Evolutionary conservation across 2,797 vertebrate species (phyloP).

Genomic region (Myotis vivesi): DNA sequence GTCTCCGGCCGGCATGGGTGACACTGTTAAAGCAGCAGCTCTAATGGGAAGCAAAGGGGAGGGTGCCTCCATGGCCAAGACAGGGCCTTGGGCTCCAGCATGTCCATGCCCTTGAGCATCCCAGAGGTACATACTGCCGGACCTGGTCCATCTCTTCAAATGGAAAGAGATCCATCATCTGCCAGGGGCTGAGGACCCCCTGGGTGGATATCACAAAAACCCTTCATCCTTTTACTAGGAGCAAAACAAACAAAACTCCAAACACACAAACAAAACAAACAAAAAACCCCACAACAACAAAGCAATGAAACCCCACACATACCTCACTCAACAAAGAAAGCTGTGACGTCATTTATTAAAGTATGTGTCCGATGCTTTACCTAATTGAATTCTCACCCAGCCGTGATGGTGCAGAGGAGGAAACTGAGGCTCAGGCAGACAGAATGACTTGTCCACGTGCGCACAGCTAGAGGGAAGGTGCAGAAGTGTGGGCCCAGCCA

Average conservation of each 20-base stretch:
- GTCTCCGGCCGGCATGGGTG: too few relatives aligned
- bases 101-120: neutral
- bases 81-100: neutral
- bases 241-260: neutral
- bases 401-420: neutral
- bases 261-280: neutral
- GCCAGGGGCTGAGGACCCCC: neutral
- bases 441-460: fast-evolving
- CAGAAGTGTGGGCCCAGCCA: neutral
- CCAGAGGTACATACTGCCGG: neutral
- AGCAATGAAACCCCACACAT: neutral
- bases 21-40: neutral
- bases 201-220: neutral
- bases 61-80: too few relatives aligned
- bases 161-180: neutral
- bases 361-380: neutral
- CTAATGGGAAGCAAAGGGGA: neutral
- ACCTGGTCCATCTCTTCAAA: neutral
- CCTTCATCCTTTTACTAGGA: neutral
- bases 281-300: neutral
- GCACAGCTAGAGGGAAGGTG: fast-evolving
- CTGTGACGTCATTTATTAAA: neutral
- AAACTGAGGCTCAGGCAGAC: neutral
- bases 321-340: neutral
- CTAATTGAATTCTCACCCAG: neutral